Evolutionary conservation across 2,888 invertebrate species (phyloP), one percentile per base, ranked within the genome.

Genomic region (Meteorus cinctellus): DNA sequence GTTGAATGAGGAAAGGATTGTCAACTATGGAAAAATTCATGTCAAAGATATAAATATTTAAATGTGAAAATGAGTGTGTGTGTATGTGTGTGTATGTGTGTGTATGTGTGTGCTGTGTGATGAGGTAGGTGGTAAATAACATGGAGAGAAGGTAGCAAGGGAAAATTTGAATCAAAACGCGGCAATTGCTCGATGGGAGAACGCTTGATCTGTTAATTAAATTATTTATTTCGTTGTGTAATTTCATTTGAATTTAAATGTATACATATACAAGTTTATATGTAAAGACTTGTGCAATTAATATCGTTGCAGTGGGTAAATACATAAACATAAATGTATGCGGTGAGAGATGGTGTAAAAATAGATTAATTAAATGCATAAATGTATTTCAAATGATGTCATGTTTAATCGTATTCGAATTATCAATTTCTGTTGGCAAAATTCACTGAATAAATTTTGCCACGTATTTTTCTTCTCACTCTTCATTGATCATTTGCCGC

Each of bases 1-100:
- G 16, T 2, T 48, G 55, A 8, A 74, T 59, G 55, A 48, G 60
- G 5, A 14, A 67, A 66, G 4, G 68, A 24, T 51, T 41, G 34
- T 29, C 4, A 16, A 8, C 4, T 19, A 55, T 19, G n/a, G n/a
- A 55, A 55, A 19, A 55, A 55, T 19, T 55, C 19, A 19, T n/a
- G n/a, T 48, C 48, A 55, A n/a, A 55, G 24, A 55, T 19, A 55
- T 8, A 55, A 19, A 55, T 55, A 19, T 55, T 55, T 24, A 19
- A 19, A 48, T 48, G 4, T 55, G 55, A 19, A 24, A n/a, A n/a
- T 24, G 55, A n/a, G 55, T 55, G 55, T 55, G 55, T 55, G 19
- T 55, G 10, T 55, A 2, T 24, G 24, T 24, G 55, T 51, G 51
- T 51, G 19, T 19, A n/a, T 55, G 55, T 55, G 55, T 55, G 19